These are phyloP conservation scores for Thinocorus orbignyianus DNA, from an alignment of 2,113 vertebrate species.

Conservation along the genomic window DNA sequence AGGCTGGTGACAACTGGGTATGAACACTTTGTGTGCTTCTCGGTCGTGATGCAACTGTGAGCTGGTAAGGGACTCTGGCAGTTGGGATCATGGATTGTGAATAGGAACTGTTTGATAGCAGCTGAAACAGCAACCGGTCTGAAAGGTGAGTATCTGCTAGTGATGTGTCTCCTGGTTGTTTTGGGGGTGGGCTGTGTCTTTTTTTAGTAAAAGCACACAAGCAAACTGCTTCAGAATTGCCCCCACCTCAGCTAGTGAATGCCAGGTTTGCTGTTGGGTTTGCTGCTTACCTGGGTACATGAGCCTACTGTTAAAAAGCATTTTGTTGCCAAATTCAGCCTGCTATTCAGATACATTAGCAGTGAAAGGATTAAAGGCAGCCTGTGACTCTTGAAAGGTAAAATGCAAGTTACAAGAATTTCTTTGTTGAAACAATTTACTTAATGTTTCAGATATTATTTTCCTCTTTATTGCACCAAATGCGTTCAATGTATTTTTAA, in stretches of 20 bases:
- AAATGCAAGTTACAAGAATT: background rate
- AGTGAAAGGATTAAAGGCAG: background rate
- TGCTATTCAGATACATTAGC: background rate
- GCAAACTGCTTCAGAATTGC: background rate
- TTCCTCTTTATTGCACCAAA: background rate
- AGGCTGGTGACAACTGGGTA: background rate
- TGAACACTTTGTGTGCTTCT: background rate
- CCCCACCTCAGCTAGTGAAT: background rate
- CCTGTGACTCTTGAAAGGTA: background rate
- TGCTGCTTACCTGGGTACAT: background rate
- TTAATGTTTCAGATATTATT: background rate
- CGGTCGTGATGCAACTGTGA: background rate
- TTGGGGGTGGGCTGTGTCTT: background rate
- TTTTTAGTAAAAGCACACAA: background rate
- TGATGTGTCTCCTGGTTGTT: background rate
- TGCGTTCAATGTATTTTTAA: background rate
- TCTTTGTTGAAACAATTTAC: background rate
- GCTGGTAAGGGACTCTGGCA: background rate
- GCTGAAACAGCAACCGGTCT: background rate
- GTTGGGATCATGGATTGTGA: background rate
- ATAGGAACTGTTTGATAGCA: background rate
- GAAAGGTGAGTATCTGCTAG: background rate
- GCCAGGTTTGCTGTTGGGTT: background rate
- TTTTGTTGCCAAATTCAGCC: background rate
- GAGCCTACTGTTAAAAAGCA: background rate